Evolutionary conservation across 92 coral and sea anemone genomes (phyloP).

Genomic region (Micromussa lordhowensis): DNA sequence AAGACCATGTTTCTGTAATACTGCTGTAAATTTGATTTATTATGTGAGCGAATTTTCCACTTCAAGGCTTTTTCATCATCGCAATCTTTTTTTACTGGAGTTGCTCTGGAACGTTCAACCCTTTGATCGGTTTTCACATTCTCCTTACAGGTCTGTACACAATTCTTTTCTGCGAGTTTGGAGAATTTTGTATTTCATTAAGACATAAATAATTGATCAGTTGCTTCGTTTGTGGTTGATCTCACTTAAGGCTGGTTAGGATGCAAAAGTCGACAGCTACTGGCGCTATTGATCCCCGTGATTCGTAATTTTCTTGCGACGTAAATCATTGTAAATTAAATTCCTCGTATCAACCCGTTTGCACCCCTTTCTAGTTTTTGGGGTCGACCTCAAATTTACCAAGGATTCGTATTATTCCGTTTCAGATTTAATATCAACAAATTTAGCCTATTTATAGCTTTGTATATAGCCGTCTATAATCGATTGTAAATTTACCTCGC

Average conservation of each 20-base stretch:
- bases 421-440: constrained; percentile 18
- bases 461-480: constrained; percentile 31
- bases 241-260: not conserved
- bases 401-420: not conserved
- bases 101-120: not conserved
- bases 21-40: not conserved
- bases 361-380: not conserved
- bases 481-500: constrained; percentile 28
- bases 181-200: not conserved
- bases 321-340: constrained; percentile 2
- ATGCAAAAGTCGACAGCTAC: not conserved
- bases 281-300: not conserved
- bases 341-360: not conserved
- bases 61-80: not conserved
- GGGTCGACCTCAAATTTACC: not conserved
- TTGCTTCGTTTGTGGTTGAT: not conserved
- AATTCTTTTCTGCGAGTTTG: not conserved
- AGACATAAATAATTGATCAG: not conserved
- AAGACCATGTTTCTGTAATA: not conserved
- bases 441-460: constrained; percentile 49
- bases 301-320: not conserved
- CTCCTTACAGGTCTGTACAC: constrained; percentile 1
- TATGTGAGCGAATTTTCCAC: not conserved
- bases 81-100: not conserved
- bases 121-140: not conserved